These are phyloP conservation scores for Eupithecia tripunctaria DNA, from an alignment of 2,888 invertebrate species.

Conservation along the genomic window DNA sequence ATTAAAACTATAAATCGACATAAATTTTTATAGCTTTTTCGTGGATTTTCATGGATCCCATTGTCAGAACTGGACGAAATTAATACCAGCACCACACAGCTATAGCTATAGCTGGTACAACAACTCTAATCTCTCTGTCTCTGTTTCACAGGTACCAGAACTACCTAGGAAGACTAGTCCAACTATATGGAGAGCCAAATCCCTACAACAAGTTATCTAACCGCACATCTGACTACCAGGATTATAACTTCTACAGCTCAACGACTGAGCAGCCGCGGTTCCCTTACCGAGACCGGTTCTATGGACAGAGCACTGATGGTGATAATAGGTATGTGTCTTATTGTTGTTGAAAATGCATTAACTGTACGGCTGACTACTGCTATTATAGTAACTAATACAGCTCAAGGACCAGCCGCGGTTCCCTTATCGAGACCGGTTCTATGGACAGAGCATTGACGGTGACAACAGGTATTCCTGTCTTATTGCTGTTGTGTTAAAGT, in stretches of 20 bases:
- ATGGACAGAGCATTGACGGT: slow-evolving; percentile 47
- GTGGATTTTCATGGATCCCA: too few relatives aligned
- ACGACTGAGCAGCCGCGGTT: slow-evolving; percentile 62
- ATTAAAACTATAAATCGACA: too few relatives aligned
- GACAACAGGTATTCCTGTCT: slow-evolving; percentile 46
- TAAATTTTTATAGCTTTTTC: too few relatives aligned
- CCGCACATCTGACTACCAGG: slow-evolving; percentile 55
- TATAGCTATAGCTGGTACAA: neutral
- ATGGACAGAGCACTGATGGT: slow-evolving; percentile 47
- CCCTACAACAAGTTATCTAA: slow-evolving; percentile 66
- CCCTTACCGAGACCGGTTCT: slow-evolving; percentile 54
- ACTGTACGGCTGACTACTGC: slow-evolving; percentile 55
- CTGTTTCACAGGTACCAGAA: slow-evolving; percentile 85
- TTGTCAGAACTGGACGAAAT: too few relatives aligned
- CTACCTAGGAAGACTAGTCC: slow-evolving; percentile 86
- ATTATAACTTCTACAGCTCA: slow-evolving; percentile 52
- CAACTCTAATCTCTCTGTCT: neutral
- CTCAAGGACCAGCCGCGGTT: slow-evolving; percentile 60
- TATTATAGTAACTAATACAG: slow-evolving; percentile 47
- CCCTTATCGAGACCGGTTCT: slow-evolving; percentile 54
- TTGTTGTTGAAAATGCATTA: slow-evolving; percentile 34
- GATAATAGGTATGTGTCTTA: slow-evolving; percentile 47
- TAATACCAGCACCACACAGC: neutral
- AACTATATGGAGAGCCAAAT: slow-evolving; percentile 82
- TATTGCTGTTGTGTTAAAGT: neutral